phyloP scores from a whole-genome alignment of 2,113 vertebrate genomes.

The Anas platyrhynchos region DNA sequence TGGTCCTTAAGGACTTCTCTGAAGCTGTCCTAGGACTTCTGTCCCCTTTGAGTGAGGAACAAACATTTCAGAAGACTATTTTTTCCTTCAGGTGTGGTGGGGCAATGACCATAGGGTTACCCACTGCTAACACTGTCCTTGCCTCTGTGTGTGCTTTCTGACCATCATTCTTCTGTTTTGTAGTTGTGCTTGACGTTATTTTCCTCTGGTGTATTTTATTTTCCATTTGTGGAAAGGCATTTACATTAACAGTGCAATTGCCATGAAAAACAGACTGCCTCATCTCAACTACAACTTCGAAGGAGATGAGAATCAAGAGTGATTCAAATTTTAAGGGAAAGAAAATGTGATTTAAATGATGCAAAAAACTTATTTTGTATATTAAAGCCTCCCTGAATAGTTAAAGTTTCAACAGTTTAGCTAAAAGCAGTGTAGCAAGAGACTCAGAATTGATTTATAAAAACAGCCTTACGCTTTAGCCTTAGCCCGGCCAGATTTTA shows the following conservation, averaged over 20 bases:
- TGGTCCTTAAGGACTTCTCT: background rate
- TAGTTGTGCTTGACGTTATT: slow-evolving; percentile 41
- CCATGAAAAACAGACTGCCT: background rate
- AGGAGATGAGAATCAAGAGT: background rate
- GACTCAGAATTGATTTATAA: background rate
- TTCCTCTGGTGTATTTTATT: slow-evolving; percentile 61
- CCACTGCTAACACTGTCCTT: background rate
- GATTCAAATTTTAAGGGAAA: background rate
- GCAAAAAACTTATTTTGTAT: background rate
- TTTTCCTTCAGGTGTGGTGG: background rate
- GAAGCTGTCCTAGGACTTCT: background rate
- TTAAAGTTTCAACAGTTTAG: background rate
- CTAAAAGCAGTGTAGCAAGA: background rate
- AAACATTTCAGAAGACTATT: background rate
- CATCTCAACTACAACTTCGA: slow-evolving; percentile 18
- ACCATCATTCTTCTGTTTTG: slow-evolving; percentile 12
- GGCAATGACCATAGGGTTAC: background rate
- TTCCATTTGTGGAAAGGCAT: slow-evolving; percentile 46
- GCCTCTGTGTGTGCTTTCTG: background rate
- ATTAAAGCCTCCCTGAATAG: background rate
- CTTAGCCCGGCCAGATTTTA: slow-evolving; percentile 44
- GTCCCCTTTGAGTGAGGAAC: fast-evolving
- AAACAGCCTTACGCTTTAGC: background rate
- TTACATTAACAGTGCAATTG: slow-evolving; percentile 48
- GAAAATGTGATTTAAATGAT: background rate